A percentile compares a stretch with the other conserved stretches of the same genome.
Conservation (phyloP, 2,113 vertebrate genomes). For the Aegotheles bennettii region DNA sequence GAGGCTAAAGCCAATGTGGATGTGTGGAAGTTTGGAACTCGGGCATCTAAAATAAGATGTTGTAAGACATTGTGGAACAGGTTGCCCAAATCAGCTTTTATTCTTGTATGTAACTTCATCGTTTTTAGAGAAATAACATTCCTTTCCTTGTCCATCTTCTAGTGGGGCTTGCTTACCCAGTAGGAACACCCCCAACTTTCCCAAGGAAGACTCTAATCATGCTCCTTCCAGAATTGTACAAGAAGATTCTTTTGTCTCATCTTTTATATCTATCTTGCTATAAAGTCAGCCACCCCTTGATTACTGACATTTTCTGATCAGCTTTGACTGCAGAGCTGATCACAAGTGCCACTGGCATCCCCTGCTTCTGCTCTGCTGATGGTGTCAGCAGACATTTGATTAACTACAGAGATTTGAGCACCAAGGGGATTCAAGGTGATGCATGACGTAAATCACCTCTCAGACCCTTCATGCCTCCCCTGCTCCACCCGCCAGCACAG, state of each 20-base stretch:
- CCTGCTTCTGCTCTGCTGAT: background rate
- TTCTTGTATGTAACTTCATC: background rate
- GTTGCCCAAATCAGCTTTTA: background rate
- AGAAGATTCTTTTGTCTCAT: background rate
- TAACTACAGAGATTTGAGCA: constrained; percentile 17
- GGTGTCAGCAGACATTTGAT: constrained; percentile 25
- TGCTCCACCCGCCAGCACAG: background rate
- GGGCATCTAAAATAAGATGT: background rate
- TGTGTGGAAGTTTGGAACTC: background rate
- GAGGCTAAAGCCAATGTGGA: background rate
- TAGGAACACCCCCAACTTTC: background rate
- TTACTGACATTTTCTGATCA: background rate
- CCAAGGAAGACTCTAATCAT: background rate
- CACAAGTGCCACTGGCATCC: background rate
- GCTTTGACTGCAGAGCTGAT: background rate
- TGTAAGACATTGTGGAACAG: background rate
- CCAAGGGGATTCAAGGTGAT: background rate
- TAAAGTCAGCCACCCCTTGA: background rate
- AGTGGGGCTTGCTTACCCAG: background rate
- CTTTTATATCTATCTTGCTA: background rate
- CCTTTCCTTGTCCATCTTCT: background rate
- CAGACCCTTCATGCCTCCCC: background rate
- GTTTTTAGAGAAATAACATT: background rate
- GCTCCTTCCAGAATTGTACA: background rate
- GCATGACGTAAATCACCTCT: background rate